A percentile compares a stretch with the other conserved stretches of the same genome.
These are phyloP conservation scores for Hemibagrus guttatus DNA, from an alignment of 2,797 vertebrate genomes.

Conservation along the genomic window DNA sequence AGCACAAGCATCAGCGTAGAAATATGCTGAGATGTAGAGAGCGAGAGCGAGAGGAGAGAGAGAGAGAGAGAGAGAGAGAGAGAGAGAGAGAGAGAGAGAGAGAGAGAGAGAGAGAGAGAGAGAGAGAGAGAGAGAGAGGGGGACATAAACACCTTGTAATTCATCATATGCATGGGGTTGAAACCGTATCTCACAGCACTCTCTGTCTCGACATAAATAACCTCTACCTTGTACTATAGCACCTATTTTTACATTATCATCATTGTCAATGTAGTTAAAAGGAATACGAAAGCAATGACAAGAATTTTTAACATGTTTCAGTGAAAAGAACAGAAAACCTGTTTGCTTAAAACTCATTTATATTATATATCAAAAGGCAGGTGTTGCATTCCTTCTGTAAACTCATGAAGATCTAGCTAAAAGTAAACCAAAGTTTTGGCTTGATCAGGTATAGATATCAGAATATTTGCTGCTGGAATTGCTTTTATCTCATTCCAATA, in stretches of 20 bases:
- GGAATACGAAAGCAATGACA: not conserved
- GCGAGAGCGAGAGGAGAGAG: slow-evolving; percentile 10
- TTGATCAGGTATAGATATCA: not conserved
- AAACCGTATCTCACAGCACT: not conserved
- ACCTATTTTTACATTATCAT: not conserved
- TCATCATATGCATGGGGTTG: slow-evolving; percentile 7
- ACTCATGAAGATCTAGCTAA: not conserved
- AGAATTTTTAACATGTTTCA: not conserved
- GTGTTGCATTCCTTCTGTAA: not conserved
- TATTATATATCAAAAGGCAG: not conserved
- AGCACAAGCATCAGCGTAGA: slow-evolving; percentile 14
- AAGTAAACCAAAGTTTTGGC: not conserved
- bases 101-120: slow-evolving; percentile 3
- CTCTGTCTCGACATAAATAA: not conserved
- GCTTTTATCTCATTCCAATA: not conserved
- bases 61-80: not conserved
- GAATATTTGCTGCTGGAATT: not conserved
- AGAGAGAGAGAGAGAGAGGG: not conserved
- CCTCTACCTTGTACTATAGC: not conserved
- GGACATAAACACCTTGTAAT: slow-evolving; percentile 7
- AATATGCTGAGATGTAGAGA: slow-evolving; percentile 6
- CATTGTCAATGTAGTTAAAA: not conserved
- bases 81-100: not conserved
- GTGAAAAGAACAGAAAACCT: not conserved
- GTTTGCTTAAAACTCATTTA: not conserved